Conservation (phyloP, 2,113 vertebrate genomes). For the Parus major region DNA sequence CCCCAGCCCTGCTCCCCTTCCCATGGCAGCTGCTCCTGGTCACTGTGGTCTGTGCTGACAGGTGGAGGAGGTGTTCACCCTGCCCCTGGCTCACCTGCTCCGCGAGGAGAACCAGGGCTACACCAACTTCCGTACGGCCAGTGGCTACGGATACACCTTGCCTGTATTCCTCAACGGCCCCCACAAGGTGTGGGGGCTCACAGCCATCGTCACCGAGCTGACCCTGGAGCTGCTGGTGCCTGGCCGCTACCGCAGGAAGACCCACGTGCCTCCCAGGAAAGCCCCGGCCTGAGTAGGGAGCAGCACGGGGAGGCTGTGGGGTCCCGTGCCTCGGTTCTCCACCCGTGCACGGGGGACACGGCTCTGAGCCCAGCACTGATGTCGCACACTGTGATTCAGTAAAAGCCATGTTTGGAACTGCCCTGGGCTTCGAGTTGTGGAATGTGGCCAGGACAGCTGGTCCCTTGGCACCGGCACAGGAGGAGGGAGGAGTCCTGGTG, state of each 20-base stretch:
- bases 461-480: not conserved
- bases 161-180: constrained; percentile 87
- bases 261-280: not conserved
- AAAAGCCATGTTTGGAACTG: not conserved
- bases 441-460: not conserved
- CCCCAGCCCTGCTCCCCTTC: rapidly evolving
- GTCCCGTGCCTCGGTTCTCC: rapidly evolving
- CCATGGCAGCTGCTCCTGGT: rapidly evolving
- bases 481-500: not conserved
- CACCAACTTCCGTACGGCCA: constrained; percentile 81
- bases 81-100: constrained; percentile 84
- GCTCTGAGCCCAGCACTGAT: not conserved
- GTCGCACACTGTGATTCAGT: not conserved
- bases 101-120: constrained; percentile 83
- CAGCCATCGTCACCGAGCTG: constrained; percentile 81
- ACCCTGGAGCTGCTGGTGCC: constrained; percentile 78
- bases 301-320: rapidly evolving
- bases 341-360: rapidly evolving
- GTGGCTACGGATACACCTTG: constrained; percentile 81
- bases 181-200: constrained; percentile 90
- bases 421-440: rapidly evolving
- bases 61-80: constrained; percentile 89
- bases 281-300: rapidly evolving
- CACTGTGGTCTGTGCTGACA: not conserved
- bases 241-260: constrained; percentile 2